Evolutionary conservation across 2,797 vertebrate genomes (phyloP).

Genomic region (Tadarida brasiliensis): DNA sequence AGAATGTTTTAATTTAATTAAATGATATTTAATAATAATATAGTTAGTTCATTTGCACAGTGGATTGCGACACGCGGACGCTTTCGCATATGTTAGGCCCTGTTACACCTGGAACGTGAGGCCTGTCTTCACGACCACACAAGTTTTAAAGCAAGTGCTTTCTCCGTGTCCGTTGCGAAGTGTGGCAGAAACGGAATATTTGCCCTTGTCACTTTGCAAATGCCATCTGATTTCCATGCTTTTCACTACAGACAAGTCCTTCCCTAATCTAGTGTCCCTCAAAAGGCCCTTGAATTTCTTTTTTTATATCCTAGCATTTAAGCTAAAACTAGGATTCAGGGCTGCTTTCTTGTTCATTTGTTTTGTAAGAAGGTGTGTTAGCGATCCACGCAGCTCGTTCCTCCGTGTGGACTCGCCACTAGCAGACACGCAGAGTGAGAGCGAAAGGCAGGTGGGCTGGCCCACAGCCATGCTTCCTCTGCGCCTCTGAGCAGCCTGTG

Average conservation of each 20-base stretch:
- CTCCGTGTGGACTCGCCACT: neutral
- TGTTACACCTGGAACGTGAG: neutral
- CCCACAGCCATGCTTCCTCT: neutral
- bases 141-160: neutral
- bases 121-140: neutral
- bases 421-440: neutral
- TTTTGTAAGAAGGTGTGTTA: neutral
- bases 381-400: neutral
- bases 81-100: neutral
- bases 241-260: neutral
- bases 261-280: neutral
- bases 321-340: neutral
- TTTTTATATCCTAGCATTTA: neutral
- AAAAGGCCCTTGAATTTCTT: neutral
- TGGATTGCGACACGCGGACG: neutral
- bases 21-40: constrained; percentile 48
- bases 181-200: neutral
- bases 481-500: no score
- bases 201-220: neutral
- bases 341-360: neutral
- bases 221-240: neutral
- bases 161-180: neutral
- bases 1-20: constrained; percentile 62
- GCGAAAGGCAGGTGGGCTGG: neutral
- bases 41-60: neutral